Base-by-base conservation (phyloP, 1,140 invertebrate species). In the Bombyx mori region DNA sequence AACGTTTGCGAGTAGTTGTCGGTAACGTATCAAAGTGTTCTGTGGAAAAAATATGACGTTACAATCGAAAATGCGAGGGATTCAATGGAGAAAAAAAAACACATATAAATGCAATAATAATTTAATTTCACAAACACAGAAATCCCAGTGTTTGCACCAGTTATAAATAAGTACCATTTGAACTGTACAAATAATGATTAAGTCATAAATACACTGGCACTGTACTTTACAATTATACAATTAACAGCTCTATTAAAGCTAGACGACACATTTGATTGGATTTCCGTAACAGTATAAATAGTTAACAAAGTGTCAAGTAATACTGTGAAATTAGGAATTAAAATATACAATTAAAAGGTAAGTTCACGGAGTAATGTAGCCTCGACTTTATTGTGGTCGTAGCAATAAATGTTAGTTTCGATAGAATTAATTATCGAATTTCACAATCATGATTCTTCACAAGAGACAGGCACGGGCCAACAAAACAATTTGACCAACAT, bases 111-210 rank as follows among this genome's bases (percentile, higher is more conserved):
- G 69, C 77, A 79, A 75, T 84, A 86, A 84, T 84, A 84, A 86
- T 86, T 84, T 83, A 86, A 78, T 86, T 78, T 74, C 61, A 76
- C 79, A 83, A 86, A 86, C 80, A 81, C 71, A 72, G 65, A 57
- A 64, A 61, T 66, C 53, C 26, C 26, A 68, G 79, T 82, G 80
- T 79, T 83, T 82, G 77, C 62, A 50, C 56, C 65, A 68, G 68
- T 77, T 80, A 86, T 86, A 82, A 85, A 85, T 81, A 67, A 48
- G 56, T 66, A 82, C 73, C 79, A 83, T 82, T 79, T 82, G 78
- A 86, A 80, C 79, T 84, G 79, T 86, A 86, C 80, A 85, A 85
- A 86, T 84, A 83, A 83, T 83, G 77, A 83, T 84, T 83, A 82
- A 82, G 69, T 81, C 67, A 83, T 82, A 84, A 82, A 82, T 82